Conservation (phyloP, 2,888 invertebrate genomes). For the Hemistola chrysoprasaria region DNA sequence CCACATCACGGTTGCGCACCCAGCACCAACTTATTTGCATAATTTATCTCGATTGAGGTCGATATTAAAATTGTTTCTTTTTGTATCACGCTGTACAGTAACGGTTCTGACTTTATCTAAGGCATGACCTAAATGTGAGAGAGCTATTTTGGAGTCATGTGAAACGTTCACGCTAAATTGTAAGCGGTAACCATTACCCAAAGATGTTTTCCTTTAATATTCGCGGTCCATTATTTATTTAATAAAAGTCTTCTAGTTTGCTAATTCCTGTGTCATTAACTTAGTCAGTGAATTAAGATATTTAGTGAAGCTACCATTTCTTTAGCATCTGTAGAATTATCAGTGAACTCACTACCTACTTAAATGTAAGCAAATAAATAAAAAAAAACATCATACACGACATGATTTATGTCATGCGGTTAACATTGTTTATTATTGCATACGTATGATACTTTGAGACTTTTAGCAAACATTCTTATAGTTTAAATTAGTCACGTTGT, state of each 20-base stretch:
- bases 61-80: slow-evolving; percentile 8
- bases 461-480: slow-evolving; percentile 5
- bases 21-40: slow-evolving; percentile 21
- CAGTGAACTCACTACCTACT: slow-evolving; percentile 2
- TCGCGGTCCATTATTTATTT: no score
- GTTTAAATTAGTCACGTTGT: no score
- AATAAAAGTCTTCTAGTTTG: no score
- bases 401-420: slow-evolving; percentile 3
- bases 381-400: no score
- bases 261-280: no score
- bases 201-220: no score
- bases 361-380: background rate
- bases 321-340: no score
- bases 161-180: no score
- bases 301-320: no score
- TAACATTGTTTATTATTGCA: slow-evolving; percentile 3
- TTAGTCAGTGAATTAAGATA: no score
- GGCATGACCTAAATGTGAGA: background rate
- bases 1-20: slow-evolving; percentile 47
- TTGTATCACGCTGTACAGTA: slow-evolving; percentile 6
- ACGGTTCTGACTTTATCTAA: slow-evolving; percentile 9
- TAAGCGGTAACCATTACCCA: no score
- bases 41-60: slow-evolving; percentile 6
- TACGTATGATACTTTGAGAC: slow-evolving; percentile 3
- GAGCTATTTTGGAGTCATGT: slow-evolving; percentile 5